Conservation (phyloP, 2,113 vertebrate species). For the Phoxinus phoxinus region DNA sequence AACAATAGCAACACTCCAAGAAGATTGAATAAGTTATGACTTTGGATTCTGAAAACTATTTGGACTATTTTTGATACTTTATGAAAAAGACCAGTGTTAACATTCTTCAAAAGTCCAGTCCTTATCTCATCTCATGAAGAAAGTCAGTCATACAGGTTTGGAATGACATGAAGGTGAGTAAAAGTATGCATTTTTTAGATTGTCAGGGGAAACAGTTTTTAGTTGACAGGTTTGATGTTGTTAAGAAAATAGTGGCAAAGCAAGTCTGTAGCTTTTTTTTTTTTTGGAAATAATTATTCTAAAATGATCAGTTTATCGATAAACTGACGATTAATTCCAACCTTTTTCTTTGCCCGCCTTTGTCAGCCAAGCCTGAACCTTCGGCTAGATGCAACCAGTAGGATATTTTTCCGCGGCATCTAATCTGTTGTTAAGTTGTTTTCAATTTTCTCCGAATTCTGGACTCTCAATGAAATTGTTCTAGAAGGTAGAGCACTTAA, state of each 20-base stretch:
- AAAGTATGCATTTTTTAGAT: neutral
- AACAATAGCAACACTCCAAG: neutral
- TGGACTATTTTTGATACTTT: neutral
- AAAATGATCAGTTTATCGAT: neutral
- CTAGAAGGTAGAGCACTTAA: conserved; percentile 9
- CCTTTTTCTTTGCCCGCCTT: neutral
- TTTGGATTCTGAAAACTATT: neutral
- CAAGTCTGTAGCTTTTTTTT: neutral
- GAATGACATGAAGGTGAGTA: neutral
- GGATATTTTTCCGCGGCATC: neutral
- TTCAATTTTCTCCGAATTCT: neutral
- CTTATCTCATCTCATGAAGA: neutral
- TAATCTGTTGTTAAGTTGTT: conserved; percentile 15
- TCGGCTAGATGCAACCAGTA: no score
- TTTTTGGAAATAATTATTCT: neutral
- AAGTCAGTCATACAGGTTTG: neutral
- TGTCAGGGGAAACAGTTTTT: neutral
- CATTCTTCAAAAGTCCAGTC: neutral
- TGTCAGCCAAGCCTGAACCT: neutral
- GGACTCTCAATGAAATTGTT: conserved; percentile 7
- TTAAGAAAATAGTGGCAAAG: neutral
- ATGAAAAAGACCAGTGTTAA: neutral
- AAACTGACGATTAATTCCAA: neutral
- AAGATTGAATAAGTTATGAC: neutral
- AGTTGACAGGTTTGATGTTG: neutral